Evolutionary conservation across 1,140 invertebrate genomes (phyloP), one percentile per base, ranked within the genome.

Genomic region (Lysiphlebus fabarum): DNA sequence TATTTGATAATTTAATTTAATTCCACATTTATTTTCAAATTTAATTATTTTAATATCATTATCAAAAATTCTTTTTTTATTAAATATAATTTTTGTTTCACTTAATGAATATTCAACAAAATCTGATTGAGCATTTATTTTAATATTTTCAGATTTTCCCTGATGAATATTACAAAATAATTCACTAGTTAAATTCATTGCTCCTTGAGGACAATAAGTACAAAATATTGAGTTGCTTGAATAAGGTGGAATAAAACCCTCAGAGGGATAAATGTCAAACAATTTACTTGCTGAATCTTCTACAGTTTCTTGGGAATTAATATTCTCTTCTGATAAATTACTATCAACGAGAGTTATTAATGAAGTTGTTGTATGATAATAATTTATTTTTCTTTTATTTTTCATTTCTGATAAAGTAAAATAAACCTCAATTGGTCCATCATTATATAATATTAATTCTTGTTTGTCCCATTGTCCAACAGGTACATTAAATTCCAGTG

Each of bases 391-490:
- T 7, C 79, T 70, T 53, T 62, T 69, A 43, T 77, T 68, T 34
- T 70, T 69, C 26, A 67, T 44, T 73, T 75, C 80, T 9, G 70
- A 59, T 56, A 78, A 76, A 53, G 69, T 69, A 53, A 75, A 84
- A 5, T 62, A 57, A 2, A 78, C 73, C 2, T 72, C 68, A n/a
- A 84, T 61, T 9, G 74, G 72, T n/a, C 76, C 77, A 38, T 76
- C 64, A 63, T 84, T 83, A 33, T 67, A 66, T 12, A 84, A 37
- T 10, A 67, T 62, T 34, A 83, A 50, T 47, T 62, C 59, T 62
- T 68, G 51, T n/a, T 73, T 67, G 1, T 51, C 60, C 7, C 66
- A 70, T 11, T 64, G 72, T 11, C 72, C 74, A 36, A 72, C 56
- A 17, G 70, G 65, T 45, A 73, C 76, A 36, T 70, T 65, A 51